A percentile compares a stretch with the other conserved stretches of the same genome.
These are phyloP conservation scores for Ammospiza nelsoni DNA, from an alignment of 2,113 vertebrate genomes.

Conservation along the genomic window DNA sequence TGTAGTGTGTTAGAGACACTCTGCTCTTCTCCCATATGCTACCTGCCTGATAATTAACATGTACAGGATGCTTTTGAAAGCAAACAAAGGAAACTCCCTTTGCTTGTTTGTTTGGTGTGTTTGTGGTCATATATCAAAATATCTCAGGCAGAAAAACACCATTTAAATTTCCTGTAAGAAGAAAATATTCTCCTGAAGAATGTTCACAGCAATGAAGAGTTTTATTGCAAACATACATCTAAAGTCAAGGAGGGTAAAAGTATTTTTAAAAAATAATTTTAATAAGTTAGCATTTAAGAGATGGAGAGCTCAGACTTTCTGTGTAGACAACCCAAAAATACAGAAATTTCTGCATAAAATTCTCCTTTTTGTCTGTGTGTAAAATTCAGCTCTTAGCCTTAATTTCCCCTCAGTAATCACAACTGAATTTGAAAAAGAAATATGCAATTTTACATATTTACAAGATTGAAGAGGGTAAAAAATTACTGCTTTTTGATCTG, in stretches of 20 bases:
- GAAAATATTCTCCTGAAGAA: background rate
- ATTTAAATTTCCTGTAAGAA: background rate
- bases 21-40: background rate
- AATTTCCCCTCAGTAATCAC: background rate
- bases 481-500: background rate
- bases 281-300: background rate
- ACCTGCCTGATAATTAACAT: background rate
- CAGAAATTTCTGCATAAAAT: background rate
- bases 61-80: background rate
- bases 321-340: background rate
- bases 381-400: background rate
- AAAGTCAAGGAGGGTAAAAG: background rate
- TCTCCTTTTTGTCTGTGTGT: background rate
- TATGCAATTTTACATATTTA: background rate
- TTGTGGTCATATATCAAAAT: background rate
- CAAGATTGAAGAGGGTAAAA: background rate
- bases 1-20: background rate
- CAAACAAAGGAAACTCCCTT: background rate
- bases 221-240: background rate
- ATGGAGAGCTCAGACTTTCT: background rate
- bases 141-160: background rate
- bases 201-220: background rate
- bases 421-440: background rate
- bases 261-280: background rate
- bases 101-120: background rate